Evolutionary conservation across 2,888 invertebrate genomes (phyloP).

Genomic region (Phlogophora meticulosa): DNA sequence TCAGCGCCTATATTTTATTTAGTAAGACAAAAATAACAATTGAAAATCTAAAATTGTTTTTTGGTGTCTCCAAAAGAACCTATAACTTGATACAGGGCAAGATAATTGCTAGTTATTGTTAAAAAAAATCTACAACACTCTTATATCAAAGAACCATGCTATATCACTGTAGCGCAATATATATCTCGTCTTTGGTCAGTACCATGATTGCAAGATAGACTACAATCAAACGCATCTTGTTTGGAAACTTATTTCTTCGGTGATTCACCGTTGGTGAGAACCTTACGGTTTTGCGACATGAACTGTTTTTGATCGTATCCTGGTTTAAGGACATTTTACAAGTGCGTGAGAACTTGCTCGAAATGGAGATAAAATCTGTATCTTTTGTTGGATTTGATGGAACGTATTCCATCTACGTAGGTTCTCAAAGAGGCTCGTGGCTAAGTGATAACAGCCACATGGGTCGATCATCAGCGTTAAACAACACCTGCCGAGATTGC

Average conservation of each 20-base stretch:
- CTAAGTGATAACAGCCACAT: too few relatives aligned
- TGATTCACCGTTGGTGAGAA: not conserved
- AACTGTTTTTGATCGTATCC: not conserved
- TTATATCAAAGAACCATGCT: constrained; percentile 15
- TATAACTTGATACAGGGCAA: not conserved
- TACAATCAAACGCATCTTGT: constrained; percentile 27
- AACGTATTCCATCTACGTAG: too few relatives aligned
- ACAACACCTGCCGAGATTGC: too few relatives aligned
- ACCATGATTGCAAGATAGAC: constrained; percentile 24
- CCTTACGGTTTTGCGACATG: constrained; percentile 1
- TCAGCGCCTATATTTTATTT: too few relatives aligned
- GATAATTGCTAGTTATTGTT: constrained; percentile 19
- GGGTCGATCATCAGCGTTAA: too few relatives aligned
- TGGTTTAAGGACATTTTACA: not conserved
- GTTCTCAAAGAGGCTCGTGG: too few relatives aligned
- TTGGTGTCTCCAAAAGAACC: not conserved
- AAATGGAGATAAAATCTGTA: not conserved
- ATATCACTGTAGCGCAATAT: too few relatives aligned
- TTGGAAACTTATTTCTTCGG: constrained; percentile 14
- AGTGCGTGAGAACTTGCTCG: not conserved
- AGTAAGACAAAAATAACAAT: not conserved
- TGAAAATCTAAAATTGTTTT: not conserved
- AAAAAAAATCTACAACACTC: constrained; percentile 2
- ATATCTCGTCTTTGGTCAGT: constrained; percentile 43
- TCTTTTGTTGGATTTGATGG: not conserved